phyloP scores from a whole-genome alignment of 1,140 invertebrate species.

The Heliconius hewitsoni region DNA sequence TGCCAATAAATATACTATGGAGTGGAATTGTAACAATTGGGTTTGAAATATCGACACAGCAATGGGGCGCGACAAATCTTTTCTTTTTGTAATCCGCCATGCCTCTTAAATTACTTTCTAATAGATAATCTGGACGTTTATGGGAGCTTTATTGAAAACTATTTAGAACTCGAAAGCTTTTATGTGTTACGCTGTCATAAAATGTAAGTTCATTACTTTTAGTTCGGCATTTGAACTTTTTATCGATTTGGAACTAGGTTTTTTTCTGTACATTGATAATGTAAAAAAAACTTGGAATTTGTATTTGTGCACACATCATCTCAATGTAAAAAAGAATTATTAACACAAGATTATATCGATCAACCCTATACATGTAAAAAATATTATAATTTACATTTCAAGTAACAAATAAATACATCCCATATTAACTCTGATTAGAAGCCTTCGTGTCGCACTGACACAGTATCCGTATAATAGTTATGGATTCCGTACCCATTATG shows the following conservation, averaged over 20 bases:
- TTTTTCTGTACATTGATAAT: neutral
- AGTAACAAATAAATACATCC: no score
- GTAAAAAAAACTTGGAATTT: neutral
- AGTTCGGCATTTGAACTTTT: slow-evolving; percentile 1
- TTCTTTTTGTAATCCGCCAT: slow-evolving; percentile 54
- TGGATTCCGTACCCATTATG: no score
- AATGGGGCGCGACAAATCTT: slow-evolving; percentile 65
- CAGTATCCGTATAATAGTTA: no score
- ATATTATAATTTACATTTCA: no score
- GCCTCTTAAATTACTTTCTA: slow-evolving; percentile 64
- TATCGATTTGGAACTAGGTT: neutral
- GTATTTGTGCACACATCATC: no score
- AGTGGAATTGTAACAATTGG: slow-evolving; percentile 65
- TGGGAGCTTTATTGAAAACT: slow-evolving; percentile 30
- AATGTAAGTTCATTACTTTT: slow-evolving; percentile 7
- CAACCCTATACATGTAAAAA: neutral
- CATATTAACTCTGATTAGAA: no score
- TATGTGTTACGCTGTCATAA: slow-evolving; percentile 7
- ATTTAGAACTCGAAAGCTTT: slow-evolving; percentile 23
- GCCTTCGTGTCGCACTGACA: no score
- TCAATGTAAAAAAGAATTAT: no score
- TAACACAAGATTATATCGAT: no score
- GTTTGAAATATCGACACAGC: slow-evolving; percentile 58
- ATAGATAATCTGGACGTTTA: slow-evolving; percentile 55
- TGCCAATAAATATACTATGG: slow-evolving; percentile 56